Conservation (phyloP, 2,888 invertebrate genomes). For the Ctena decussata region DNA sequence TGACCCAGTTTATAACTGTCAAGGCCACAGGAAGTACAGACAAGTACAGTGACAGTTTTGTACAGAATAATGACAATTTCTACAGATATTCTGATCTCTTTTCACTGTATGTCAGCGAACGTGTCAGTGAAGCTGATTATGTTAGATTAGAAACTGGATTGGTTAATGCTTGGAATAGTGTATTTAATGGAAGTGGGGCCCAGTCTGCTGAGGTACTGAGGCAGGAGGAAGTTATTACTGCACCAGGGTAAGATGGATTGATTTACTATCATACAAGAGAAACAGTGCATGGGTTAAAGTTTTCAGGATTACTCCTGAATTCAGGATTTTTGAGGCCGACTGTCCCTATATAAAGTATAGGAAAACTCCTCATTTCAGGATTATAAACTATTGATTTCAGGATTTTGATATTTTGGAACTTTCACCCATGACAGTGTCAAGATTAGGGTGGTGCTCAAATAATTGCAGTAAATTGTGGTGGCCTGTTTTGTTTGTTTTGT, state of each 20-base stretch:
- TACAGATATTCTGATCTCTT: conserved; percentile 60
- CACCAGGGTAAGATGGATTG: conserved; percentile 36
- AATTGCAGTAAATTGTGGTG: too few species aligned
- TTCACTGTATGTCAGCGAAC: conserved; percentile 31
- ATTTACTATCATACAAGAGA: too few species aligned
- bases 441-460: too few species aligned
- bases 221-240: conserved; percentile 58
- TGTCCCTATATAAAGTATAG: too few species aligned
- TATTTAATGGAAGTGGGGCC: conserved; percentile 13
- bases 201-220: conserved; percentile 22
- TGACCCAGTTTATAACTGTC: conserved; percentile 1
- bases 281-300: too few species aligned
- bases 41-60: background rate
- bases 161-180: conserved; percentile 59
- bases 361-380: too few species aligned
- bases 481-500: too few species aligned
- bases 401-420: too few species aligned
- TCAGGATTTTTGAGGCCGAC: too few species aligned
- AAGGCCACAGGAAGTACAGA: background rate
- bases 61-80: background rate
- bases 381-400: too few species aligned
- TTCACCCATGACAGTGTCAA: too few species aligned
- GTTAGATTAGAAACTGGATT: conserved; percentile 33
- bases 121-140: conserved; percentile 39
- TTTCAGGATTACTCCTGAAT: too few species aligned